Conservation (phyloP, 2,797 vertebrate genomes). For the Simalia tracyae region DNA sequence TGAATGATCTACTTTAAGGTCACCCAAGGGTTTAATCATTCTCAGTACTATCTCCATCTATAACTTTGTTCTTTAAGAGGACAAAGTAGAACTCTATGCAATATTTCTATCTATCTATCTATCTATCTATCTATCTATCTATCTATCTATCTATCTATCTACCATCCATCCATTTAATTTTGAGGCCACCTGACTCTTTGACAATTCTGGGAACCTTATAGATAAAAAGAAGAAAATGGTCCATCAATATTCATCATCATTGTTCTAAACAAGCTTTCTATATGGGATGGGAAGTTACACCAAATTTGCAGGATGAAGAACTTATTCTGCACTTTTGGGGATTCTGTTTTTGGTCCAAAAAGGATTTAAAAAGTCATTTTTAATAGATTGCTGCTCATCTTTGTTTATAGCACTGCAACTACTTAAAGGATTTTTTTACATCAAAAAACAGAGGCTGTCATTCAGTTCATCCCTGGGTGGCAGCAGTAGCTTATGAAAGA, state of each 20-base stretch:
- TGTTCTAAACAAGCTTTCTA: background rate
- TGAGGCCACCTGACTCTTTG: background rate
- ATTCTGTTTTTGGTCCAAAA: background rate
- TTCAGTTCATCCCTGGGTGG: conserved; percentile 21
- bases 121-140: background rate
- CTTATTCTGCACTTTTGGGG: background rate
- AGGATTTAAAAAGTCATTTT: background rate
- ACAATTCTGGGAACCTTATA: background rate
- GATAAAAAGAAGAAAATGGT: background rate
- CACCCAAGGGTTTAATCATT: background rate
- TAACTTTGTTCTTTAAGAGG: background rate
- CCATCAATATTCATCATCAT: background rate
- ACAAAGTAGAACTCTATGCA: background rate
- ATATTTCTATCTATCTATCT: background rate
- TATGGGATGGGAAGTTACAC: background rate
- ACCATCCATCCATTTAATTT: background rate
- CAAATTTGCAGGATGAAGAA: background rate
- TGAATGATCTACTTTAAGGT: background rate
- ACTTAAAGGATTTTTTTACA: background rate
- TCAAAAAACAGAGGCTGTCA: background rate
- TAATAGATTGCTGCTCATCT: background rate
- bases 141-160: background rate
- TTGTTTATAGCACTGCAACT: background rate
- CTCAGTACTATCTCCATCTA: background rate
- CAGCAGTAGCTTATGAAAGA: conserved; percentile 14